Percentiles rank a stretch among this genome's conserved stretches.
phyloP scores from a whole-genome alignment of 1,140 invertebrate genomes.

The Anadara kagoshimensis region DNA sequence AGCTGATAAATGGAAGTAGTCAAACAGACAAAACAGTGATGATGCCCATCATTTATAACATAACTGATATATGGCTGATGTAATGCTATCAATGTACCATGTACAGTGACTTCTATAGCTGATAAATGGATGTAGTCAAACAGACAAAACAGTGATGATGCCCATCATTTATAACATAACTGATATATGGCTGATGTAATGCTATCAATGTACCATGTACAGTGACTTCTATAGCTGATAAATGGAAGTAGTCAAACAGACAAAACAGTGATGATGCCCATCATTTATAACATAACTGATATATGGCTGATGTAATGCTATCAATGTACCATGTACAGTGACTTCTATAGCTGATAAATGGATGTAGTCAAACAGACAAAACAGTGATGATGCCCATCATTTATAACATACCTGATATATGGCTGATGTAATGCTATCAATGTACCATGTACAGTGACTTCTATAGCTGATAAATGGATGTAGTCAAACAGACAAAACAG shows the following conservation, averaged over 20 bases:
- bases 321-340: constrained; percentile 91
- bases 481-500: constrained; percentile 88
- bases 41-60: background rate
- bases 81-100: constrained; percentile 91
- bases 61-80: constrained; percentile 91
- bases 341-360: constrained; percentile 93
- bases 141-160: constrained; percentile 74
- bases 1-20: constrained; percentile 96
- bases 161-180: constrained; percentile 75
- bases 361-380: constrained; percentile 98
- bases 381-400: no score
- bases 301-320: constrained; percentile 91
- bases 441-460: constrained; percentile 91
- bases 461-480: constrained; percentile 94
- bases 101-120: constrained; percentile 91
- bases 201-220: constrained; percentile 93
- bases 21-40: constrained; percentile 85
- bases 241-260: constrained; percentile 98
- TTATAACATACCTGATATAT: constrained; percentile 83
- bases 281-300: constrained; percentile 80
- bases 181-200: constrained; percentile 90
- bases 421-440: constrained; percentile 91
- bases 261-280: no score
- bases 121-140: constrained; percentile 99
- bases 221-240: constrained; percentile 91